These are phyloP conservation scores for Oscheius sp. DNA, from an alignment of 2,888 invertebrate genomes.

Conservation along the genomic window DNA sequence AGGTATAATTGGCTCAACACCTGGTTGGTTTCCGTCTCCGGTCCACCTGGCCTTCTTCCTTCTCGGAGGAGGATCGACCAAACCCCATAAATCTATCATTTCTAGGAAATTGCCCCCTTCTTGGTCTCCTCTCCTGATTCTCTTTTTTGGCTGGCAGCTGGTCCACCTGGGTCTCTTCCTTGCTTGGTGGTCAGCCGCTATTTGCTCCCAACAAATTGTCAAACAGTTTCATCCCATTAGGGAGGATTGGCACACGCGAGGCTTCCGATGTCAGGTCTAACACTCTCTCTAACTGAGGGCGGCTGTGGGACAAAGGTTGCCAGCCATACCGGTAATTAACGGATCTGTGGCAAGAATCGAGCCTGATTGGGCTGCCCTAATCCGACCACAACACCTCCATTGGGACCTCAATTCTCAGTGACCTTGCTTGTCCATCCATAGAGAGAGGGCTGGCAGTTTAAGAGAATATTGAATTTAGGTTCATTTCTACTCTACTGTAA, in stretches of 20 bases:
- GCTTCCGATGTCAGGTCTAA: neutral
- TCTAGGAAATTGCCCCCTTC: neutral
- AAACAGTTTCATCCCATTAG: neutral
- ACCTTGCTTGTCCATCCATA: neutral
- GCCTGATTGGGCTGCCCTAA: slow-evolving; percentile 20
- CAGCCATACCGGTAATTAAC: slow-evolving; percentile 20
- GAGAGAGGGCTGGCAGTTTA: too few relatives aligned
- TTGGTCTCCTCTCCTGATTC: neutral
- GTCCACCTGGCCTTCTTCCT: neutral
- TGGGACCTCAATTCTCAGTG: neutral
- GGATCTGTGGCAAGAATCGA: slow-evolving; percentile 19
- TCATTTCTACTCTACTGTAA: too few relatives aligned
- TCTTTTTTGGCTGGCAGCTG: neutral
- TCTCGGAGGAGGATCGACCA: too few relatives aligned
- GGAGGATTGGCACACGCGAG: neutral
- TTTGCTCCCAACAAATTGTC: neutral
- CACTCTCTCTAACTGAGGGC: too few relatives aligned
- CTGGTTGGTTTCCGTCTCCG: too few relatives aligned
- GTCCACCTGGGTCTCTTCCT: neutral
- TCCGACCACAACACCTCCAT: neutral
- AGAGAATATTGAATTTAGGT: too few relatives aligned
- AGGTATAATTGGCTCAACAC: too few relatives aligned
- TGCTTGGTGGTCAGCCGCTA: neutral
- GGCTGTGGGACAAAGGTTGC: neutral
- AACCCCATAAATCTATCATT: too few relatives aligned